Base-by-base conservation (phyloP, 1,140 invertebrate genomes). In the Musca domestica region DNA sequence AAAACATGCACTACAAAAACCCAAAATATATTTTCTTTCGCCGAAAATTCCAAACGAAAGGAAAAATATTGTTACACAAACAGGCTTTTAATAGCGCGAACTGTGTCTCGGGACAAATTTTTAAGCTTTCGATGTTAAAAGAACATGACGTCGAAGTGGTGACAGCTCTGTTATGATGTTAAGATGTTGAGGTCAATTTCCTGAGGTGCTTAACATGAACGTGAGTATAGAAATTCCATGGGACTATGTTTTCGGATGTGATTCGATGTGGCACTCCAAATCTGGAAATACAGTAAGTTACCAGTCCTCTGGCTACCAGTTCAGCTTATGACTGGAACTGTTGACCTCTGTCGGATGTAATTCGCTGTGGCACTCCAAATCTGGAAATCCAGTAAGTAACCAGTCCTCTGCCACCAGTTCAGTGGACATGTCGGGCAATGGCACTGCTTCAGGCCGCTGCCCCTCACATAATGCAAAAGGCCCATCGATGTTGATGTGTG, bases 371-470 rank as follows among this genome's bases (percentile, higher is more conserved):
- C n/a, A n/a, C n/a, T n/a, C n/a, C n/a, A n/a, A n/a, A n/a, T n/a
- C n/a, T n/a, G n/a, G n/a, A n/a, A n/a, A 66, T 51, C 46, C 19
- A 65, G 20, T 51, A 10, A 4, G 12, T 27, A 41, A 22, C 67
- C 10, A 84, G 70, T 6, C 71, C 19, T 68, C 12, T 7, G 72
- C 76, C 5, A 81, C 71, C 10, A 73, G 72, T 54, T 76, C 70
- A 15, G n/a, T n/a, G n/a, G 82, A 77, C 7, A 71, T 79, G 74
- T 74, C 65, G 3, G 48, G 22, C 10, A 80, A 47, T 0, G 76
- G 74, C n/a, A 69, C 68, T 0, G 73, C 78, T 64, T 78, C 74
- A 7, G 78, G 72, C 78, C 81, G 82, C 12, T 74, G 66, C 9
- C 72, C 70, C 22, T 70, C 73, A 2, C 76, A n/a, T n/a, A n/a